Evolutionary conservation across 2,113 vertebrate genomes (phyloP).

Genomic region (Meleagris gallopavo): DNA sequence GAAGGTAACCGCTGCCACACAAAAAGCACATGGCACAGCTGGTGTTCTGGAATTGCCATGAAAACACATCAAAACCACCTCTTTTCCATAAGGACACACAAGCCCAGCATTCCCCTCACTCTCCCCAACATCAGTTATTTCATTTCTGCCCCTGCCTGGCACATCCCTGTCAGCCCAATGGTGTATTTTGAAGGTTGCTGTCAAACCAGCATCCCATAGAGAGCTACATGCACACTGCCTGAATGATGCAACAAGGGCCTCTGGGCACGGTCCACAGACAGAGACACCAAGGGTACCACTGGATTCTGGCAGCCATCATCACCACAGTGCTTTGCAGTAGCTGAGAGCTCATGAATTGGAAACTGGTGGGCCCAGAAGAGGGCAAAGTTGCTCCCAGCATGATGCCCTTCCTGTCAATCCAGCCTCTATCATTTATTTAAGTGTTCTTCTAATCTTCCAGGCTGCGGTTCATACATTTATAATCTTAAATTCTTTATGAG

Average conservation of each 20-base stretch:
- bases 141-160: not conserved
- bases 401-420: not conserved
- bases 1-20: rapidly evolving
- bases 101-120: rapidly evolving
- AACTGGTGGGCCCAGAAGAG: not conserved
- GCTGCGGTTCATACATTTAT: not conserved
- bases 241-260: not conserved
- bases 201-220: not conserved
- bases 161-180: not conserved
- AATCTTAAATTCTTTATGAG: slow-evolving; percentile 52
- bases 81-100: rapidly evolving
- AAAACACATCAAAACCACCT: rapidly evolving
- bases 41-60: not conserved
- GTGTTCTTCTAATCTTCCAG: slow-evolving; percentile 21
- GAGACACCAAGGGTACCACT: not conserved
- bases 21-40: not conserved
- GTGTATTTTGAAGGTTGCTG: not conserved
- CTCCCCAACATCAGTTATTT: not conserved
- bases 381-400: not conserved
- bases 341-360: not conserved
- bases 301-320: not conserved
- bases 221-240: not conserved
- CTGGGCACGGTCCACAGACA: not conserved
- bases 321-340: not conserved
- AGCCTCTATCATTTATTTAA: slow-evolving; percentile 37